Evolutionary conservation across 2,113 vertebrate species (phyloP).

Genomic region (Eurystomus gularis): DNA sequence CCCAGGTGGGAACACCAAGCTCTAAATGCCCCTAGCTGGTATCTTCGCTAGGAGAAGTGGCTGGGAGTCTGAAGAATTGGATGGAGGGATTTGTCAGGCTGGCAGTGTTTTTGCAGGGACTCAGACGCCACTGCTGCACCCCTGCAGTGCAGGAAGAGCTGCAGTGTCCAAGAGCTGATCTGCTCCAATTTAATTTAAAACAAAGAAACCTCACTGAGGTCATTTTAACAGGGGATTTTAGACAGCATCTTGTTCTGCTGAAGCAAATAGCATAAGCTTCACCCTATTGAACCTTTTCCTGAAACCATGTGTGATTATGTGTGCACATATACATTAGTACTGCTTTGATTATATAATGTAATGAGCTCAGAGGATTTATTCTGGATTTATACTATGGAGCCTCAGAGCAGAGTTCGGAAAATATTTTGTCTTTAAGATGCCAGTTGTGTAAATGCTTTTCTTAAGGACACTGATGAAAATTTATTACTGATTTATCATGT

Average conservation of each 20-base stretch:
- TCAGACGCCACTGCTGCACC: neutral
- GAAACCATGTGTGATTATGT: neutral
- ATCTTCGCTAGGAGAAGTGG: neutral
- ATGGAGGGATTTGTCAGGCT: neutral
- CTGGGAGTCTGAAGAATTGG: neutral
- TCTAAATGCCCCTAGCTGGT: neutral
- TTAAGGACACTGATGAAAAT: constrained; percentile 58
- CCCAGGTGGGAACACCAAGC: neutral
- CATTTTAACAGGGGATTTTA: neutral
- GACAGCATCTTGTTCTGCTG: neutral
- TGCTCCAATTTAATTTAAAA: constrained; percentile 9
- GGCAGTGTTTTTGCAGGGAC: neutral
- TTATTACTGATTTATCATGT: constrained; percentile 57
- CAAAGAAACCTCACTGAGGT: neutral
- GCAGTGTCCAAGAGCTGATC: neutral
- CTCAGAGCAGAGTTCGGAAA: constrained; percentile 37
- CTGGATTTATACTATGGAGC: constrained; percentile 27
- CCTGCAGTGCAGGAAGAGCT: neutral
- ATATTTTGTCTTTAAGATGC: constrained; percentile 37
- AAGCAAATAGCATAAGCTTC: constrained; percentile 10
- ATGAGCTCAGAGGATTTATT: constrained; percentile 50
- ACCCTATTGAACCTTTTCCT: neutral
- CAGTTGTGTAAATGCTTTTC: constrained; percentile 59
- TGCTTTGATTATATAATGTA: constrained; percentile 51
- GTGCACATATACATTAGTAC: neutral